Evolutionary conservation across 2,888 invertebrate genomes (phyloP).

Genomic region (Argyra leucocephala): DNA sequence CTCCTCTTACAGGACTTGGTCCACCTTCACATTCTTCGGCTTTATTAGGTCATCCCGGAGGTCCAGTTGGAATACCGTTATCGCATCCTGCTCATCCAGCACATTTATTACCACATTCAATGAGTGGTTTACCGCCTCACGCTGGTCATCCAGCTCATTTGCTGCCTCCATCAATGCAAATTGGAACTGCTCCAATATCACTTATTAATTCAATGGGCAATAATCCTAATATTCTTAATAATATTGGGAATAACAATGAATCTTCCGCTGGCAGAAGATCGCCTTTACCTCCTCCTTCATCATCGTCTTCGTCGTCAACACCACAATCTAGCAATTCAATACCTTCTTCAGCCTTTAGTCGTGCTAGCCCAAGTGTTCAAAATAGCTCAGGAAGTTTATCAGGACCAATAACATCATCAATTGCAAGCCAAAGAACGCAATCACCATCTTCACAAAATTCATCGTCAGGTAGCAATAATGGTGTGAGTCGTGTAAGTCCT

Average conservation of each 20-base stretch:
- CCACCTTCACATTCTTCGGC: constrained; percentile 31
- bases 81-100: constrained; percentile 31
- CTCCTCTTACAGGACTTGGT: constrained; percentile 38
- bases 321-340: constrained; percentile 35
- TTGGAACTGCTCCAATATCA: constrained; percentile 27
- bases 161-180: constrained; percentile 32
- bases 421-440: constrained; percentile 37
- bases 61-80: constrained; percentile 19
- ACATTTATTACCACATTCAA: constrained; percentile 39
- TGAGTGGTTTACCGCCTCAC: constrained; percentile 36
- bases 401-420: constrained; percentile 27
- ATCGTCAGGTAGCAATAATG: constrained; percentile 31
- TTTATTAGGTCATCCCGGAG: constrained; percentile 38
- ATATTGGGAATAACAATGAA: constrained; percentile 23
- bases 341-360: constrained; percentile 43
- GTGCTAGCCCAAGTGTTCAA: constrained; percentile 44
- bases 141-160: constrained; percentile 27
- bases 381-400: constrained; percentile 30
- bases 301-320: constrained; percentile 35
- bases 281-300: constrained; percentile 35
- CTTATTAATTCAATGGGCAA: constrained; percentile 17
- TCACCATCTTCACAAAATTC: constrained; percentile 35
- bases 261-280: constrained; percentile 35
- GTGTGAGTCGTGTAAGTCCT: constrained; percentile 42
- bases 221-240: constrained; percentile 18